Base-by-base conservation (phyloP, 2,888 invertebrate genomes). In the Melolontha melolontha region DNA sequence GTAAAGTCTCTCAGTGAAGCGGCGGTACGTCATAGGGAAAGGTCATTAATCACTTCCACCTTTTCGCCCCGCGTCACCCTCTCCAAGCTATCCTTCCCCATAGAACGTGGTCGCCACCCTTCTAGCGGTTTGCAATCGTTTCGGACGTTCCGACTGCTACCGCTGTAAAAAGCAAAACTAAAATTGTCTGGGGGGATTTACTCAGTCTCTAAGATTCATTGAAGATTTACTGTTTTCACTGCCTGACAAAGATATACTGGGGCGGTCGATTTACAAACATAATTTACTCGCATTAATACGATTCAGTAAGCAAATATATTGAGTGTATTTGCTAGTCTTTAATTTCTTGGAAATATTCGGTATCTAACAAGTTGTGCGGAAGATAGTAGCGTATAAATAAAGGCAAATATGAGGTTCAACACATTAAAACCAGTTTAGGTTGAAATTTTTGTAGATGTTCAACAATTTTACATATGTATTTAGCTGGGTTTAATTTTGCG, bases 171-270 rank as follows among this genome's bases (percentile, higher is more conserved):
- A 64, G 52, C 52, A 68, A 64, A 68, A 68, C 68, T 68, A 68
- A 68, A 68, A 68, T 68, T 39, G 63, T 54, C 68, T 64, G 57
- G 22, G 29, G 68, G 55, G 68, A 68, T 68, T 68, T 68, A 55
- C 55, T 22, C 51, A 27, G 40, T 63, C 57, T 17, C 57, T 55
- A 64, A 68, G 64, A 68, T 63, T 64, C 68, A 55, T 68, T 68
- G 68, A 64, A 68, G 64, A 68, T 68, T 68, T 68, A 68, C 68
- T 29, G 55, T 55, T 41, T 29, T 64, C 54, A 29, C 41, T 49
- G 64, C 39, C 40, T 64, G 68, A 68, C 68, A 55, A 29, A 63
- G 68, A 68, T 63, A 68, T 54, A 68, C 68, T 68, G 55, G 34
- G 41, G 40, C 40, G 17, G 34, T 68, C 64, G 55, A 54, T 68